Evolutionary conservation across 2,888 invertebrate genomes (phyloP), one percentile per base, ranked within the genome.

Genomic region (Mellilla xanthometata): DNA sequence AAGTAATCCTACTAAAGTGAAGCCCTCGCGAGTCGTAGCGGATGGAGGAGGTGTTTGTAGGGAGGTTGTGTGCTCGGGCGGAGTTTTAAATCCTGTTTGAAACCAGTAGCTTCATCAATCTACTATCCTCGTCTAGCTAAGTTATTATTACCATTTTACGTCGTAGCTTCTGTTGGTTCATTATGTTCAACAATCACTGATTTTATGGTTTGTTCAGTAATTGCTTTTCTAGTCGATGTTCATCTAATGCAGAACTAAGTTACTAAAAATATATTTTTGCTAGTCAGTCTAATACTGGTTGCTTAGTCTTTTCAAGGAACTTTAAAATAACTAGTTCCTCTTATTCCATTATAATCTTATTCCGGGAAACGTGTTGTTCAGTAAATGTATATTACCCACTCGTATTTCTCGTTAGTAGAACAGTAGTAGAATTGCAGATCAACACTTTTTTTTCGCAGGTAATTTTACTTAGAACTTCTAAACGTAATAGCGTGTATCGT

Each of bases 101-200:
- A 51, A 49, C 53, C 47, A 56, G 51, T 49, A 52, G 39, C 36
- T 53, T 41, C 44, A 39, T 36, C 46, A 35, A 42, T 51, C 41
- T 39, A 38, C 30, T 29, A 45, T 43, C 35, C 39, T 41, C 40
- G 30, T 39, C 50, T 39, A 39, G 42, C 33, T 12, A 28, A 41
- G 46, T 43, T 50, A 50, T 48, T 50, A 45, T 38, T 42, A 44
- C 12, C 24, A 29, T 26, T 29, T 29, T 24, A 27, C 30, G 23
- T 12, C 29, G 19, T 13, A 10, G 33, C 47, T 48, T 32, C 41
- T 42, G 47, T 38, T 12, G 10, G 38, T 3, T 41, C 32, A 15
- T 46, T 36, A 39, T 33, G 33, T 33, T 32, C 40, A 42, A 38
- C 41, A 38, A 41, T 38, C 38, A 29, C 13, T 27, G 32, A 40